Conservation (phyloP, 2,888 invertebrate genomes). For the Pyrrhosoma nymphula region DNA sequence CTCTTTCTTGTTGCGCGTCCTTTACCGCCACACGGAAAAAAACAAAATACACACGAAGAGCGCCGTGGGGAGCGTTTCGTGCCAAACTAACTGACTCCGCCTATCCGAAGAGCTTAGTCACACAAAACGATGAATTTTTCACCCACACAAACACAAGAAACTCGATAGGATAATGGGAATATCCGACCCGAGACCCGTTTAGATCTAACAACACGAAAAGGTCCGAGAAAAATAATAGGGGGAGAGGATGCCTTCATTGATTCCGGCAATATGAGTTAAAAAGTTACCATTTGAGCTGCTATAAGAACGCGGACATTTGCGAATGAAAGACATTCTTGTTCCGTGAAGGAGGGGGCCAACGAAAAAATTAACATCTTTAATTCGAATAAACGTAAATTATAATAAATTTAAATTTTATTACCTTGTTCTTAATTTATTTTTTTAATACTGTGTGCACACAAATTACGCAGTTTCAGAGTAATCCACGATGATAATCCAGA, state of each 20-base stretch:
- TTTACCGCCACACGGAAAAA: background rate
- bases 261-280: background rate
- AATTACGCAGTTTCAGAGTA: too few relatives aligned
- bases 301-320: too few relatives aligned
- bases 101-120: background rate
- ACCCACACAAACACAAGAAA: background rate
- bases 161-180: background rate
- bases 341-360: too few relatives aligned
- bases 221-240: background rate
- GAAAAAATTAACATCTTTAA: too few relatives aligned
- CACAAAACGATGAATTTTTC: slow-evolving; percentile 33
- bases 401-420: too few relatives aligned
- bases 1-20: background rate
- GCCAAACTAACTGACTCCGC: background rate
- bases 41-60: background rate
- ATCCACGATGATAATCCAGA: too few relatives aligned
- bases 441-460: too few relatives aligned
- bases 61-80: background rate
- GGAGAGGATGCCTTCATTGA: background rate
- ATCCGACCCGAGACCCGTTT: background rate
- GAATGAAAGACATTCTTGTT: background rate
- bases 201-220: background rate
- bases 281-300: background rate
- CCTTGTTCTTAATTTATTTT: too few relatives aligned
- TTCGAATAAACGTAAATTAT: too few relatives aligned